Evolutionary conservation across 37 sponge, comb jelly and placozoan species (phyloP), one percentile per base, ranked within the genome.

Genomic region (Diacarnus erythraeanus): DNA sequence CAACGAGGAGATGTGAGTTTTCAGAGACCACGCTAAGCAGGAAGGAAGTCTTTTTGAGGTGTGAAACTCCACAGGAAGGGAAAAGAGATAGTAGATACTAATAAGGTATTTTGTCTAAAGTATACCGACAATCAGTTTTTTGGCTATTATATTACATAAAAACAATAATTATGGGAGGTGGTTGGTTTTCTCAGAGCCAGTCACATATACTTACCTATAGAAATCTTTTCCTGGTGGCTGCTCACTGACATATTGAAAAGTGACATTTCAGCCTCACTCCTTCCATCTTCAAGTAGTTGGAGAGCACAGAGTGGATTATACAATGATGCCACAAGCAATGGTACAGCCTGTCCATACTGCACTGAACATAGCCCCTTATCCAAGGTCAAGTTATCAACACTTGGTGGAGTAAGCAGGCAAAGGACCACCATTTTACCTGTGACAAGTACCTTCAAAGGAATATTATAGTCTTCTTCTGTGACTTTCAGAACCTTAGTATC

Each of bases 171-270:
- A n/a, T n/a, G n/a, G n/a, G n/a, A n/a, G n/a, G n/a, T n/a, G n/a
- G n/a, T n/a, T n/a, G n/a, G n/a, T n/a, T n/a, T n/a, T n/a, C n/a
- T n/a, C n/a, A n/a, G n/a, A n/a, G n/a, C n/a, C n/a, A n/a, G n/a
- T n/a, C n/a, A n/a, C n/a, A n/a, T n/a, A n/a, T n/a, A 78, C 79
- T 69, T 34, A 79, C 79, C 30, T 3, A 68, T 27, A 22, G 79
- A 23, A 36, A 2, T 44, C 23, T 9, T 40, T 21, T 72, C 26
- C 15, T 30, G 4, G 36, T 35, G 6, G 42, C 61, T 77, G 66
- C 43, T 35, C 64, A 43, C 73, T n/a, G 82, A 67, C 43, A 78
- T 54, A 38, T 90, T 81, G 65, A 90, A 85, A 27, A 81, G 47
- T 0, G 91, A 90, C 2, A 72, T 2, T 30, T 81, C 70, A 2